These are phyloP conservation scores for Elgaria multicarinata DNA, from an alignment of 2,113 vertebrate species.

Conservation along the genomic window DNA sequence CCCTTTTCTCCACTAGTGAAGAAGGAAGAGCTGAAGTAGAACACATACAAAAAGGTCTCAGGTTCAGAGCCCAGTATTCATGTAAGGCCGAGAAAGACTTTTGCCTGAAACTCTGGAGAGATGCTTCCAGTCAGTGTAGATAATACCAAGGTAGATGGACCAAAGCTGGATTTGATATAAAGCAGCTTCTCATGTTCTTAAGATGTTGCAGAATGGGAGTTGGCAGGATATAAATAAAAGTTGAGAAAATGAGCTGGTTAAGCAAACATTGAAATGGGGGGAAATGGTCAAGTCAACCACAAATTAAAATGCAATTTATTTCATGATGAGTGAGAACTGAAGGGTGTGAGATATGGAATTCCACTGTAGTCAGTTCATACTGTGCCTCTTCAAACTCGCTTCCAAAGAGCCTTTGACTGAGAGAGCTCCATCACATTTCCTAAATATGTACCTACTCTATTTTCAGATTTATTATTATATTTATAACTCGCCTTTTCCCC, in stretches of 20 bases:
- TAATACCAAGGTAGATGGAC: background rate
- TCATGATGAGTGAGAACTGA: background rate
- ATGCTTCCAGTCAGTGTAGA: no score
- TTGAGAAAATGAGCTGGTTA: background rate
- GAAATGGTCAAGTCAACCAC: background rate
- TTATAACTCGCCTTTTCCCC: no score
- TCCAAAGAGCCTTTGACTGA: background rate
- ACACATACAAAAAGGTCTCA: no score
- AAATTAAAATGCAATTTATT: background rate
- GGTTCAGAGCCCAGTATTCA: no score
- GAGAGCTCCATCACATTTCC: background rate
- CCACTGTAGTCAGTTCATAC: background rate
- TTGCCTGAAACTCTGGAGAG: no score
- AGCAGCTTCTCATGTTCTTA: background rate
- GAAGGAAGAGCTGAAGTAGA: no score
- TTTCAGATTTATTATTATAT: no score
- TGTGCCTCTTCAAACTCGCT: background rate
- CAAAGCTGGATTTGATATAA: background rate
- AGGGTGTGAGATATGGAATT: background rate
- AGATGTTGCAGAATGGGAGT: background rate
- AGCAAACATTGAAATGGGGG: no score
- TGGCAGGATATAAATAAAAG: background rate
- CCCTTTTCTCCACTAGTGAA: background rate
- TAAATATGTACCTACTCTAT: no score
- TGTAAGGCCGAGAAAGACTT: no score